Base-by-base conservation (phyloP, 2,888 invertebrate species). In the Pristionchus japonicus region DNA sequence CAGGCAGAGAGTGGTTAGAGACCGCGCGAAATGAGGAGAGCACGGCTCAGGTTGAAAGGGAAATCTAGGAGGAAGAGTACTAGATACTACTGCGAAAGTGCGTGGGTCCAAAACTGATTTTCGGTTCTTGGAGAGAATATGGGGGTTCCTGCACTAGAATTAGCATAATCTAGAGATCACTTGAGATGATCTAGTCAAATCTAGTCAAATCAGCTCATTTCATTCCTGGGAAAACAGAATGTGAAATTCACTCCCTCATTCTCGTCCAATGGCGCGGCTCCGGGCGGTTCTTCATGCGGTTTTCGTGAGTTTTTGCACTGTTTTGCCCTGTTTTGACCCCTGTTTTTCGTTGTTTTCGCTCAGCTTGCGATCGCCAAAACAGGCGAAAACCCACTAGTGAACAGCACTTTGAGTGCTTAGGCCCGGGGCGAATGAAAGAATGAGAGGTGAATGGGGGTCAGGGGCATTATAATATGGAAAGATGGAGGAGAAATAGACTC, bases 391-490 rank as follows among this genome's bases (percentile, higher is more conserved):
- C 20, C 47, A 9, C 77, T n/a, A 43, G n/a, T n/a, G 77, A 77
- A 77, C 77, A 43, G 43, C 77, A 37, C 77, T 77, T 77, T 77
- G 43, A 47, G 77, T 77, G 77, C 47, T 17, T 77, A 43, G 23
- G 34, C 15, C 34, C n/a, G 3, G 23, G 57, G 23, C n/a, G 57
- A 57, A 52, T 52, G 52, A 57, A 57, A 57, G 57, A 57, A 23
- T n/a, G 20, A 57, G 23, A 7, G n/a, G 47, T 27, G 27, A 47
- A 77, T 77, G 43, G 1, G 77, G 77, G 77, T 77, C 77, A 77
- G 77, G 77, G 77, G 77, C 77, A 43, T 37, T 11, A n/a, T 70
- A 70, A 70, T 70, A 70, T 70, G 43, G 13, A 43, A 77, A 74
- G 27, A n/a, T n/a, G n/a, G 70, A 74, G 37, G 74, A n/a, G 43